Evolutionary conservation across 2,888 invertebrate genomes (phyloP).

Genomic region (Andricus curvator): DNA sequence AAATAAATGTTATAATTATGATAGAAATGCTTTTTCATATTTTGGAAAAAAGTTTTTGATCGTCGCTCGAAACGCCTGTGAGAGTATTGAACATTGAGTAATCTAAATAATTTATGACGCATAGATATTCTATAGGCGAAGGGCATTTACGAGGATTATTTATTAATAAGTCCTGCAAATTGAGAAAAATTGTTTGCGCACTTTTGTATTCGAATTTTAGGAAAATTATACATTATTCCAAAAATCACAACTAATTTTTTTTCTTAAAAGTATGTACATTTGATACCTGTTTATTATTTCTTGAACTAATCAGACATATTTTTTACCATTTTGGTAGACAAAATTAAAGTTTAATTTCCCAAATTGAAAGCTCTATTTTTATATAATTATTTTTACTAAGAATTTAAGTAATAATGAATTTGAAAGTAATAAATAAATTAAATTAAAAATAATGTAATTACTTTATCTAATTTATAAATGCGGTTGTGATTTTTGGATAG

Average conservation of each 20-base stretch:
- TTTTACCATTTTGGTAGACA: not conserved
- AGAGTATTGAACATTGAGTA: constrained; percentile 42
- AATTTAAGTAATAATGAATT: not conserved
- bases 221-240: constrained; percentile 50
- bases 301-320: not conserved
- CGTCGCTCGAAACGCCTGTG: constrained; percentile 46
- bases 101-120: constrained; percentile 34
- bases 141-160: constrained; percentile 35
- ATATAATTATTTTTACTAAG: not conserved
- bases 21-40: constrained; percentile 52
- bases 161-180: constrained; percentile 31
- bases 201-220: constrained; percentile 49
- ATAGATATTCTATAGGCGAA: not conserved
- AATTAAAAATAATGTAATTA: not conserved
- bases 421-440: not conserved
- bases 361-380: constrained; percentile 18
- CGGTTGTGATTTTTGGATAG: constrained; percentile 37
- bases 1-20: not conserved
- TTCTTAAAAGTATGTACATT: not conserved
- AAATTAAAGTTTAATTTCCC: not conserved
- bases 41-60: constrained; percentile 63
- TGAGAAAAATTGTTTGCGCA: constrained; percentile 31
- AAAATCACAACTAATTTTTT: constrained; percentile 46
- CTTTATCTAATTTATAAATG: not conserved
- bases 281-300: not conserved